phyloP scores from a whole-genome alignment of 2,113 vertebrate genomes.

The Budorcas taxicolor region DNA sequence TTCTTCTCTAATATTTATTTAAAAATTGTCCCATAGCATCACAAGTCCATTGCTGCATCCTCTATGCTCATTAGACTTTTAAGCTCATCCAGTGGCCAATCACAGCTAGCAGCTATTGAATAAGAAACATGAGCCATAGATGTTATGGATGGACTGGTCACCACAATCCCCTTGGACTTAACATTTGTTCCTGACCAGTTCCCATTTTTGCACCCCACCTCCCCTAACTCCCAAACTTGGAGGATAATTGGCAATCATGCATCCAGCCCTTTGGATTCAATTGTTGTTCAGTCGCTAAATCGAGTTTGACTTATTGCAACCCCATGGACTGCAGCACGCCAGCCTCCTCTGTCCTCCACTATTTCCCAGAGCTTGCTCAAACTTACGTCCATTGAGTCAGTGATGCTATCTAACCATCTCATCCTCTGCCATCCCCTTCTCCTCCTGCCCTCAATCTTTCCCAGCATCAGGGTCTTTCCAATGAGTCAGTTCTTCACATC shows the following conservation, averaged over 20 bases:
- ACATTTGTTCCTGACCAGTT: not conserved
- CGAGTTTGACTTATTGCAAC: not conserved
- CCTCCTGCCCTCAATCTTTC: not conserved
- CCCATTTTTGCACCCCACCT: not conserved
- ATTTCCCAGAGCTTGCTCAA: not conserved
- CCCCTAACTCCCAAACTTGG: not conserved
- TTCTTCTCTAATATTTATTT: conserved; percentile 70
- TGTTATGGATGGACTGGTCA: not conserved
- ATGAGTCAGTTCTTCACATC: not conserved
- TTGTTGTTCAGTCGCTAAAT: not conserved
- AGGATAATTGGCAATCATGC: not conserved
- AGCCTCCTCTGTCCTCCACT: not conserved
- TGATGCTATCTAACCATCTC: not conserved
- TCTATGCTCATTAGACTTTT: not conserved
- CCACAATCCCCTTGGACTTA: not conserved
- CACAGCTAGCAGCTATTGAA: not conserved
- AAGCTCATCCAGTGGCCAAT: not conserved
- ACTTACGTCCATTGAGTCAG: not conserved
- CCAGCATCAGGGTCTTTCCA: not conserved
- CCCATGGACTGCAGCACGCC: not conserved
- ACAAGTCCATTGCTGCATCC: not conserved
- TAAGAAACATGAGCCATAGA: not conserved
- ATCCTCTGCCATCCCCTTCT: not conserved
- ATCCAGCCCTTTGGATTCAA: not conserved
- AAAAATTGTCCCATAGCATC: not conserved